Evolutionary conservation across 2,797 vertebrate genomes (phyloP).

Genomic region (Galagoides demidoff): DNA sequence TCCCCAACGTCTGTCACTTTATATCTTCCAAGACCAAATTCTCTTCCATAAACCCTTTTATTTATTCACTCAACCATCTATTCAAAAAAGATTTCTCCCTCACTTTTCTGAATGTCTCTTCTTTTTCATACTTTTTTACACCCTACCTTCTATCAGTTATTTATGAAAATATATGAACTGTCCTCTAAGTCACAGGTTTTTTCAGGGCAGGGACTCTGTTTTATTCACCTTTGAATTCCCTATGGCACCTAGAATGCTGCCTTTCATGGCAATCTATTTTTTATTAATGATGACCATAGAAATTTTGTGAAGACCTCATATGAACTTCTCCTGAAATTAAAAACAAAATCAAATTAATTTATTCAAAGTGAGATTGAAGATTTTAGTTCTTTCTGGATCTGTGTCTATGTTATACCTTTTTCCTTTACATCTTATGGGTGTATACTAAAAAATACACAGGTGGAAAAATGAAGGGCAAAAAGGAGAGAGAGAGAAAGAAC

Average conservation of each 20-base stretch:
- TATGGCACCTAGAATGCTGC: neutral
- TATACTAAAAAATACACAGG: conserved; percentile 37
- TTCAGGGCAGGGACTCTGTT: conserved; percentile 9
- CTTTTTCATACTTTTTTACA: neutral
- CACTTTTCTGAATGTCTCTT: conserved; percentile 29
- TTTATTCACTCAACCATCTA: conserved; percentile 33
- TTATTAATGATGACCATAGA: conserved; percentile 31
- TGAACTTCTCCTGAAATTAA: conserved; percentile 54
- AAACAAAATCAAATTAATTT: conserved; percentile 38
- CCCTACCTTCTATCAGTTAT: neutral
- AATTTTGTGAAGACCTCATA: conserved; percentile 32
- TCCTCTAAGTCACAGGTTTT: conserved; percentile 11
- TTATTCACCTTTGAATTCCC: conserved; percentile 47
- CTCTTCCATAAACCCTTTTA: neutral
- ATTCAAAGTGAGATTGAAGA: conserved; percentile 1
- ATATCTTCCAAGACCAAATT: conserved; percentile 25
- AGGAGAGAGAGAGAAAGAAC: neutral
- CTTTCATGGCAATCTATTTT: neutral
- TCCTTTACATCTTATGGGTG: conserved; percentile 1
- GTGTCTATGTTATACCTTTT: neutral
- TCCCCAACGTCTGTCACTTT: neutral
- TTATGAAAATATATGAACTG: neutral
- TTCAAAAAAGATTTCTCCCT: neutral
- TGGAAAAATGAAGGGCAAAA: conserved; percentile 46
- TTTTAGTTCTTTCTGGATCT: conserved; percentile 30